Percentiles rank a stretch among this genome's conserved stretches.
These are phyloP conservation scores for Pipistrellus nathusii DNA, from an alignment of 2,797 vertebrate genomes.

Conservation along the genomic window DNA sequence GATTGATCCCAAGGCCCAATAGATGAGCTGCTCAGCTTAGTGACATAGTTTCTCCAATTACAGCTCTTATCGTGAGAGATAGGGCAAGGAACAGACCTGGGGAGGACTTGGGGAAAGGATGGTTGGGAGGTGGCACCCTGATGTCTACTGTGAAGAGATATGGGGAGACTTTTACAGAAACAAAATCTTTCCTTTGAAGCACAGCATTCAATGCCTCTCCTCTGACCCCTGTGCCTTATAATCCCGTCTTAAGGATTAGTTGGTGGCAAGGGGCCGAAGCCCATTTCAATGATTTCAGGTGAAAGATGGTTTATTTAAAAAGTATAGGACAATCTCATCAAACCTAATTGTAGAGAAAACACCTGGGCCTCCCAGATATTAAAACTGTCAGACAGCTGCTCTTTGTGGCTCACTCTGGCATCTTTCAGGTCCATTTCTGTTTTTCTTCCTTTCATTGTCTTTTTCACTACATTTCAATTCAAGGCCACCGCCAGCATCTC, in stretches of 20 bases:
- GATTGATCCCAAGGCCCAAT: not conserved
- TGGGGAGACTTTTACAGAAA: not conserved
- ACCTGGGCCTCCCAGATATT: no score
- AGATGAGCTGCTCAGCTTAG: not conserved
- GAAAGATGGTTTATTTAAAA: not conserved
- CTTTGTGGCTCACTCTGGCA: not conserved
- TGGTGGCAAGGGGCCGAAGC: not conserved
- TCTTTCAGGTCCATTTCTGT: not conserved
- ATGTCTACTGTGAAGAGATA: not conserved
- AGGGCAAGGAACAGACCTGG: not conserved
- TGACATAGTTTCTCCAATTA: not conserved
- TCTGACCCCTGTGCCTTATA: no score
- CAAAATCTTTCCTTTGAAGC: not conserved
- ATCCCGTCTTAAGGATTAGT: not conserved
- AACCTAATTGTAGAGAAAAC: not conserved
- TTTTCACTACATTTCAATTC: not conserved
- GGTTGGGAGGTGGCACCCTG: not conserved
- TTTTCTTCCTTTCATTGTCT: not conserved
- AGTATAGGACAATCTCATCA: not conserved
- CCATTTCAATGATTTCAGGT: not conserved
- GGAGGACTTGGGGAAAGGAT: not conserved
- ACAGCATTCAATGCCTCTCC: not conserved
- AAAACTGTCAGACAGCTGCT: not conserved
- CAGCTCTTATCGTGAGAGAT: not conserved
- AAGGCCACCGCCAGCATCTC: not conserved